Percentiles rank a stretch among this genome's conserved stretches.
Conservation (phyloP, 92 coral and sea anemone genomes). For the Pocillopora grandis region DNA sequence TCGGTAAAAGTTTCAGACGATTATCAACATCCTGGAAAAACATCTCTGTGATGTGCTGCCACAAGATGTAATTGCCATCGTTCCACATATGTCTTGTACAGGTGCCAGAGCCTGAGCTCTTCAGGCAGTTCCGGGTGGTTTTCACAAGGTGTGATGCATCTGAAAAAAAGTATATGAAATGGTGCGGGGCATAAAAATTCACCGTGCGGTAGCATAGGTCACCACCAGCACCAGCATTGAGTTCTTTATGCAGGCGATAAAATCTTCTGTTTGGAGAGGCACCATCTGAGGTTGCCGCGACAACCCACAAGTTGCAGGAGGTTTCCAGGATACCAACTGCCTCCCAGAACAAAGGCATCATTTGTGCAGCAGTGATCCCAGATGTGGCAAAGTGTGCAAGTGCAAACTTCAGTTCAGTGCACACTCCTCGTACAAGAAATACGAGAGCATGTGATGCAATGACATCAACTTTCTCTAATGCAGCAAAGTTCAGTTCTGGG, state of each 20-base stretch:
- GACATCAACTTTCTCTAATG: conserved; percentile 45
- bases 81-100: conserved; percentile 57
- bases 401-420: conserved; percentile 63
- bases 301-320: conserved; percentile 43
- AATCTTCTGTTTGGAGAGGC: conserved; percentile 52
- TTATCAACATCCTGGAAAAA: conserved; percentile 55
- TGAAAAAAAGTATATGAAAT: conserved; percentile 48
- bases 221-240: conserved; percentile 36
- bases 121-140: conserved; percentile 44
- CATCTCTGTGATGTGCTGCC: conserved; percentile 67
- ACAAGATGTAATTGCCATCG: conserved; percentile 31
- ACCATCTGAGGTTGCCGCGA: conserved; percentile 21
- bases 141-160: conserved; percentile 57
- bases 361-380: conserved; percentile 48
- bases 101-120: conserved; percentile 26
- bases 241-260: conserved; percentile 30
- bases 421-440: conserved; percentile 64
- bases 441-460: conserved; percentile 65
- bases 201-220: conserved; percentile 38
- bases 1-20: conserved; percentile 62
- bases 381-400: conserved; percentile 67
- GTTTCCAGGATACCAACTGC: conserved; percentile 45
- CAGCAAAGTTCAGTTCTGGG: conserved; percentile 58
- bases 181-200: conserved; percentile 46
- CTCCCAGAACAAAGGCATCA: conserved; percentile 53